These are phyloP conservation scores for Scopus umbretta DNA, from an alignment of 2,113 vertebrate species.

Conservation along the genomic window DNA sequence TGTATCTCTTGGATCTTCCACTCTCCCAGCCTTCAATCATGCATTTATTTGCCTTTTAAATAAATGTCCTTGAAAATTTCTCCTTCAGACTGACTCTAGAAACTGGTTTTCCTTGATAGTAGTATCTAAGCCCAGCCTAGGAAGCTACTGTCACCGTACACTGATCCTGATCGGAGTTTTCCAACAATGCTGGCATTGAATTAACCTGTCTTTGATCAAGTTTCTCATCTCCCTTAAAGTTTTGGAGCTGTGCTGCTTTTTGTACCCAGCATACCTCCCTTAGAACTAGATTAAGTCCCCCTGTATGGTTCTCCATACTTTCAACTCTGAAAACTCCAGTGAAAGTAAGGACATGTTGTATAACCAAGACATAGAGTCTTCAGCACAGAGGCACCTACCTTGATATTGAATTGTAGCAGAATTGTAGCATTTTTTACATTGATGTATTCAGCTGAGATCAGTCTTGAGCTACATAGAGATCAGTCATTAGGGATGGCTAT, in stretches of 20 bases:
- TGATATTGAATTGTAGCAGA: too few species aligned
- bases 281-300: background rate
- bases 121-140: background rate
- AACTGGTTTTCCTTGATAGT: background rate
- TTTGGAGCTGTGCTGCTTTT: background rate
- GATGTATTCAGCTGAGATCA: background rate
- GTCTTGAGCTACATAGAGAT: background rate
- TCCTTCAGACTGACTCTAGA: background rate
- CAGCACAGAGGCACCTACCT: background rate
- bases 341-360: background rate
- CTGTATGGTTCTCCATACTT: background rate
- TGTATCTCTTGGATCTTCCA: background rate
- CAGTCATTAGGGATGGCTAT: background rate
- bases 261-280: background rate
- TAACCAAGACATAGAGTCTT: background rate
- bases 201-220: background rate
- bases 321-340: background rate
- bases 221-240: background rate
- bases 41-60: background rate
- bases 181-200: background rate
- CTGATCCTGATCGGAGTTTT: background rate
- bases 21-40: background rate
- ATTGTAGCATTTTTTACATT: background rate
- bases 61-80: accelerated
- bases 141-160: background rate